Evolutionary conservation across 2,888 invertebrate genomes (phyloP).

Genomic region (Sarcophaga subvicina): DNA sequence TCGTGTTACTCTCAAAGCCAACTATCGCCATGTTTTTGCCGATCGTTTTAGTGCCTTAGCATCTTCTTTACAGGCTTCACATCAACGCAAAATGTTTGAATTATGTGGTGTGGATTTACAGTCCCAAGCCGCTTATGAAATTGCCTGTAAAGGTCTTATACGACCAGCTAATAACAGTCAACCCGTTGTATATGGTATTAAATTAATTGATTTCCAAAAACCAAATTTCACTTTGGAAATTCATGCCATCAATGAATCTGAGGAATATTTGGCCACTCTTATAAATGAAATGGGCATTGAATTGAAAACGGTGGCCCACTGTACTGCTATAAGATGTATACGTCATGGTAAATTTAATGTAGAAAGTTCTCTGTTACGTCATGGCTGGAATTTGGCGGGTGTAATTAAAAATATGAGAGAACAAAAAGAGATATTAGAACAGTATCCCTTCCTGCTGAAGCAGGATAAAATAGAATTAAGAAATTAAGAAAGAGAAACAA

Average conservation of each 20-base stretch:
- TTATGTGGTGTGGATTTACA: slow-evolving; percentile 90
- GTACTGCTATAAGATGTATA: slow-evolving; percentile 90
- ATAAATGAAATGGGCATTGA: slow-evolving; percentile 92
- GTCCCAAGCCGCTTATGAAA: slow-evolving; percentile 94
- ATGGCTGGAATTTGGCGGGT: slow-evolving; percentile 90
- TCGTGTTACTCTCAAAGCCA: slow-evolving; percentile 86
- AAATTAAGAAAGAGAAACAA: slow-evolving; percentile 28
- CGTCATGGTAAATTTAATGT: slow-evolving; percentile 91
- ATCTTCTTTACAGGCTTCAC: slow-evolving; percentile 91
- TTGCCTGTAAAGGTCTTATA: slow-evolving; percentile 91
- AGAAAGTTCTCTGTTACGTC: slow-evolving; percentile 89
- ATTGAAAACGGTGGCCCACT: slow-evolving; percentile 90
- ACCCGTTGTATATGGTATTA: slow-evolving; percentile 93
- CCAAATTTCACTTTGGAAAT: slow-evolving; percentile 95
- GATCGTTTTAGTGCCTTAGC: slow-evolving; percentile 88
- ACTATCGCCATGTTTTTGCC: slow-evolving; percentile 87
- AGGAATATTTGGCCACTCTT: slow-evolving; percentile 88
- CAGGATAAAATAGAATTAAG: slow-evolving; percentile 75
- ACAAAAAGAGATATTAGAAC: slow-evolving; percentile 83
- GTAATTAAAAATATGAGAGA: slow-evolving; percentile 86
- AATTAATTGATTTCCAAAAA: slow-evolving; percentile 90
- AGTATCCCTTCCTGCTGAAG: slow-evolving; percentile 76
- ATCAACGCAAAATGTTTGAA: slow-evolving; percentile 93
- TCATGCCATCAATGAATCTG: slow-evolving; percentile 93
- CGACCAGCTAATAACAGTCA: slow-evolving; percentile 87